Evolutionary conservation across 2,888 invertebrate species (phyloP), one percentile per base, ranked within the genome.

Genomic region (Leptura quadrifasciata): DNA sequence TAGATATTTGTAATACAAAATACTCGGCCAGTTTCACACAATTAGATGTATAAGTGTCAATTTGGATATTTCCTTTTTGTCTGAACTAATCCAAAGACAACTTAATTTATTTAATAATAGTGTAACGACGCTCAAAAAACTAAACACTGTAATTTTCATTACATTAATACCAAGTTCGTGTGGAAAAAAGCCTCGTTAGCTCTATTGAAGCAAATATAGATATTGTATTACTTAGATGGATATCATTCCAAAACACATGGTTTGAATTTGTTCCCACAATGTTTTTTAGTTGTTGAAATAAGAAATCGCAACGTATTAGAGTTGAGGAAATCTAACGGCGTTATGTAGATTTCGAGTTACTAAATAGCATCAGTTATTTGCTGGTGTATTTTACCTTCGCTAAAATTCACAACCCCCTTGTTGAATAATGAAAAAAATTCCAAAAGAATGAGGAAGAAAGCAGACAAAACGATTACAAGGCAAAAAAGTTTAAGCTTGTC

Each of bases 21-120:
- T 58, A 39, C 27, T 27, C 3, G 6, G 12, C 4, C 12, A 18
- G 35, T 35, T 55, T 58, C 58, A 57, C 35, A 69, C 58, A 69
- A 18, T 52, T 55, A 54, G 17, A 21, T 17, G 21, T 5, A n/a
- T 68, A 58, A 57, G 35, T 20, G 69, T 35, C 47, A 58, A 58
- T 58, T 58, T 39, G 20, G 58, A 58, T 54, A 17, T 17, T 31
- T 57, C 31, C 10, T 69, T 69, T 57, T 47, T 69, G 39, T 60
- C 21, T 8, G 39, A 15, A 15, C 47, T 39, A n/a, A 60, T n/a
- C 54, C 68, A 31, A 47, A 69, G 58, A 39, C 39, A 18, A 35
- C 39, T 69, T 69, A 69, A 69, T 69, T 69, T 69, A 69, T 58
- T 69, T 69, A 69, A 69, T 69, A 21, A 60, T 35, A 47, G 57